These are phyloP conservation scores for Cyphomyrus discorhynchus DNA, from an alignment of 2,113 vertebrate genomes.

Conservation along the genomic window DNA sequence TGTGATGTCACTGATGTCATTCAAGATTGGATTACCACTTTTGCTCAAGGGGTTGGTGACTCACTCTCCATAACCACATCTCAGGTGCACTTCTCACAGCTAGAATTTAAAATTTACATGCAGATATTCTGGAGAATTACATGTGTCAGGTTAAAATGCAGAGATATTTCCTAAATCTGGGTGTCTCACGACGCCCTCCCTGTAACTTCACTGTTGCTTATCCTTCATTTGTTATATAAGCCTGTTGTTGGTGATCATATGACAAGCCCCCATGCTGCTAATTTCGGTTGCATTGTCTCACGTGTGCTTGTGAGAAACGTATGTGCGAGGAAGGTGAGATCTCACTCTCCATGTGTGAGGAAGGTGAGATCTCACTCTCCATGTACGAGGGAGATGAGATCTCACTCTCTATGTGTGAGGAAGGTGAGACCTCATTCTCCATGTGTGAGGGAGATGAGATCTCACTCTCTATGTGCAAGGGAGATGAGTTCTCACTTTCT, in stretches of 20 bases:
- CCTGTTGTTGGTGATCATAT: background rate
- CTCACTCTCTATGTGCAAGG: too few species aligned
- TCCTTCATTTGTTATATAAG: background rate
- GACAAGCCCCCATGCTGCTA: background rate
- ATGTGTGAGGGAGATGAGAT: too few species aligned
- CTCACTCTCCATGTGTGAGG: too few species aligned
- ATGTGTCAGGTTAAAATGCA: background rate
- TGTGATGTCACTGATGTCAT: background rate
- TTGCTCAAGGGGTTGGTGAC: background rate
- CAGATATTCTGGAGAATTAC: background rate
- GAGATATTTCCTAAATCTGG: background rate
- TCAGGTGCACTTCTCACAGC: background rate
- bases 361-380: too few species aligned
- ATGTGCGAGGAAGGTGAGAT: slow-evolving; percentile 23
- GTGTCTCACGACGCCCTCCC: background rate
- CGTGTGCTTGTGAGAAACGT: background rate
- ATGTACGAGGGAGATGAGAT: too few species aligned
- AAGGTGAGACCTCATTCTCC: too few species aligned
- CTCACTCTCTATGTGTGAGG: too few species aligned
- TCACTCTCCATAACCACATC: background rate
- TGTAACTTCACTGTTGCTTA: background rate
- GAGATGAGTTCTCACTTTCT: too few species aligned
- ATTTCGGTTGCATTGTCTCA: background rate
- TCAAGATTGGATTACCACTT: background rate
- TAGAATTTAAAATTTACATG: background rate